Evolutionary conservation across 2,888 invertebrate genomes (phyloP), one percentile per base, ranked within the genome.

Genomic region (Platerodrilus igneus): DNA sequence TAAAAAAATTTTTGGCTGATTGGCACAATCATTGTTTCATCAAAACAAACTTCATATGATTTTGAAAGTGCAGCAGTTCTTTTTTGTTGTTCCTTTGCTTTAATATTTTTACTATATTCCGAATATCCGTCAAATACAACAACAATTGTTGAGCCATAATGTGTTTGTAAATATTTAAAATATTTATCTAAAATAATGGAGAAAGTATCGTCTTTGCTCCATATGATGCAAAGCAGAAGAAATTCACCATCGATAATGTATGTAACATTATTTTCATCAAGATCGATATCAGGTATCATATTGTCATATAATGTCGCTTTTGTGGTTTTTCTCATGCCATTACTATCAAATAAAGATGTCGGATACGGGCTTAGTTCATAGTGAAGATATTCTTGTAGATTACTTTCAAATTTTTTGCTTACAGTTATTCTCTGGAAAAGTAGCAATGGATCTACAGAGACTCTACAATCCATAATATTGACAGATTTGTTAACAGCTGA

Each of bases 71-170:
- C n/a, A n/a, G n/a, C n/a, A n/a, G n/a, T n/a, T n/a, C n/a, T n/a
- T n/a, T n/a, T n/a, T n/a, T n/a, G n/a, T n/a, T n/a, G n/a, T n/a
- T n/a, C n/a, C n/a, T n/a, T n/a, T n/a, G n/a, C n/a, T n/a, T n/a
- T n/a, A n/a, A n/a, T n/a, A n/a, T n/a, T n/a, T n/a, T n/a, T n/a
- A n/a, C n/a, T n/a, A n/a, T n/a, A n/a, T n/a, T n/a, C n/a, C n/a
- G 56, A 54, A 45, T 60, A 60, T 45, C 57, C 58, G 44, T 60
- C 57, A 53, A 62, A 60, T 55, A 59, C 55, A 48, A 59, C 53
- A 56, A 55, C 33, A 37, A 50, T 52, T 41, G 36, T 32, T 25
- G 54, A 52, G 15, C 55, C 43, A 41, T 50, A 59, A 55, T 60
- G 21, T 8, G 4, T 31, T 29, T 29, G 29, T 29, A 45, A 45